Conservation (phyloP, 2,113 vertebrate genomes). For the Herpailurus yagouaroundi region DNA sequence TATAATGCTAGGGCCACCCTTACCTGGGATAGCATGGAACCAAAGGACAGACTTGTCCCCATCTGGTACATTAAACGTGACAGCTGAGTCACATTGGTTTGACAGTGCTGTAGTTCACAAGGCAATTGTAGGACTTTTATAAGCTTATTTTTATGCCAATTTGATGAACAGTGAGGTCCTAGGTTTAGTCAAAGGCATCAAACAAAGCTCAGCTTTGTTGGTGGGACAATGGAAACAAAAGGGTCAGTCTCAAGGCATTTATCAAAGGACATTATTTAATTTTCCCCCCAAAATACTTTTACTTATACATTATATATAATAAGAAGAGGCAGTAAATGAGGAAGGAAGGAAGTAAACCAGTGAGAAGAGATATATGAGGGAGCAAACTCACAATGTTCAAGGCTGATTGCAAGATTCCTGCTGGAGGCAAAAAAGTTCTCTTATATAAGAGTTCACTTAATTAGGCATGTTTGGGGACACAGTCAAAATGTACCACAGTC, state of each 20-base stretch:
- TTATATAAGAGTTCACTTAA: not conserved
- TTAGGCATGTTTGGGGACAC: not conserved
- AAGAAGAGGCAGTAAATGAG: not conserved
- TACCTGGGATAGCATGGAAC: not conserved
- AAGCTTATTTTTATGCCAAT: not conserved
- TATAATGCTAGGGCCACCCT: not conserved
- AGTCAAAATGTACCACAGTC: not conserved
- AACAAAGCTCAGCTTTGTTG: not conserved
- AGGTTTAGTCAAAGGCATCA: not conserved
- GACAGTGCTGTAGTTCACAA: not conserved
- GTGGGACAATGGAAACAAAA: not conserved
- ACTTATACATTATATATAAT: not conserved
- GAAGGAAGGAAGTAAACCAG: not conserved
- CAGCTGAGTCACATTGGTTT: not conserved
- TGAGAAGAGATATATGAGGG: not conserved
- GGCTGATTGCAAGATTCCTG: not conserved
- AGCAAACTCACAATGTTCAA: not conserved
- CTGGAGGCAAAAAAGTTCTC: not conserved
- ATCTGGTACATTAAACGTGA: not conserved
- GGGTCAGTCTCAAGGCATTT: not conserved
- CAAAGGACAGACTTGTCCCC: not conserved
- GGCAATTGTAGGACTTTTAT: not conserved
- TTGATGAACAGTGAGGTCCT: not conserved
- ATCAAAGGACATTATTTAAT: not conserved
- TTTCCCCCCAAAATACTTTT: not conserved